Evolutionary conservation across 1,140 invertebrate genomes (phyloP).

Genomic region (Physella acuta): DNA sequence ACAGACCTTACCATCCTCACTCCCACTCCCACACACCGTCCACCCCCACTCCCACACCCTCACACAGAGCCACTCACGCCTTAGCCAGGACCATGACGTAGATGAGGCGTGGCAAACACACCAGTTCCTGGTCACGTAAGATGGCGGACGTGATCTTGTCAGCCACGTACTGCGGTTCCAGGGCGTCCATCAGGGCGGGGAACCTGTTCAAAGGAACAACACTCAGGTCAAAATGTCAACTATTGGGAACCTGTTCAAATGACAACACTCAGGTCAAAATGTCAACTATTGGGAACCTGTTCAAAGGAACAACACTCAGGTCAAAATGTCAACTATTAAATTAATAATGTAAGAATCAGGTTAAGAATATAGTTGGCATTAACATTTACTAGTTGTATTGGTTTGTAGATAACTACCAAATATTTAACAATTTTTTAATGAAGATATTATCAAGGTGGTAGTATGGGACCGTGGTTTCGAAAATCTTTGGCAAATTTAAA

Average conservation of each 20-base stretch:
- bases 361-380: background rate
- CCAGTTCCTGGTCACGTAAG: conserved; percentile 74
- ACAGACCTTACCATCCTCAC: background rate
- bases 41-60: background rate
- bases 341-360: too few species aligned
- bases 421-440: too few species aligned
- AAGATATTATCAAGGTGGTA: too few species aligned
- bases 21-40: background rate
- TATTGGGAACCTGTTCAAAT: background rate
- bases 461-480: too few species aligned
- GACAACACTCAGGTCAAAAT: background rate
- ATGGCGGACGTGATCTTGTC: conserved; percentile 81
- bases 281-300: background rate
- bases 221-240: background rate
- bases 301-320: background rate
- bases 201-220: conserved; percentile 43
- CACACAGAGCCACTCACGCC: conserved; percentile 39
- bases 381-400: background rate
- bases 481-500: too few species aligned
- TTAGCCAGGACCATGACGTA: conserved; percentile 65
- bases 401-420: too few species aligned
- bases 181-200: conserved; percentile 70
- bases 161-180: conserved; percentile 84
- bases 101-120: conserved; percentile 77
- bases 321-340: too few species aligned